phyloP scores from a whole-genome alignment of 2,797 vertebrate species.

The Tauraco hartlaubi region DNA sequence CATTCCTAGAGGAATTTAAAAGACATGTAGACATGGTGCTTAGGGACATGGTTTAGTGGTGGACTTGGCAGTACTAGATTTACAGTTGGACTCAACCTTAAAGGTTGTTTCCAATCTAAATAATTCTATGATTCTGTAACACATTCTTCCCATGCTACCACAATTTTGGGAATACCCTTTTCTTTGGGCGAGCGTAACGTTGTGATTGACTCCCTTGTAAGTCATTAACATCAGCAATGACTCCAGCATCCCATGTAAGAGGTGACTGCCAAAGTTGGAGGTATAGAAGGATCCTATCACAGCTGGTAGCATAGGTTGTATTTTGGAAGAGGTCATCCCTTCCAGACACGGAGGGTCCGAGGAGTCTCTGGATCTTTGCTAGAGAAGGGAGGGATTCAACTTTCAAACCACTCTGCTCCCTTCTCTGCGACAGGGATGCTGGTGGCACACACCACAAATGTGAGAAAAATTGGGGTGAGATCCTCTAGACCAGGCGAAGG shows the following conservation, averaged over 20 bases:
- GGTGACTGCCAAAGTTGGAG: not conserved
- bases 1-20: too few species aligned
- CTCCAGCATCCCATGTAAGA: not conserved
- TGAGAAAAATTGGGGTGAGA: rapidly evolving
- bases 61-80: too few species aligned
- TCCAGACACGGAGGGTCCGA: not conserved
- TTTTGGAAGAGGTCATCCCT: not conserved
- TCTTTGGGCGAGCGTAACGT: not conserved
- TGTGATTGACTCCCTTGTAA: rapidly evolving
- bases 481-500: not conserved
- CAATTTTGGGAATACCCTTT: not conserved
- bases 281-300: rapidly evolving
- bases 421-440: not conserved
- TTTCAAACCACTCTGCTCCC: not conserved
- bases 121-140: too few species aligned
- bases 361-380: not conserved
- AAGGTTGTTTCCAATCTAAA: too few species aligned
- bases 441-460: not conserved
- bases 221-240: not conserved
- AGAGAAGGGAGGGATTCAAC: not conserved
- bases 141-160: not conserved
- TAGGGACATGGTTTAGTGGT: too few species aligned
- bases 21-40: too few species aligned
- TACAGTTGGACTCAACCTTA: too few species aligned
- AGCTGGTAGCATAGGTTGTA: not conserved